A percentile compares a stretch with the other conserved stretches of the same genome.
Evolutionary conservation across 2,797 vertebrate species (phyloP).

Genomic region (Carduelis carduelis): DNA sequence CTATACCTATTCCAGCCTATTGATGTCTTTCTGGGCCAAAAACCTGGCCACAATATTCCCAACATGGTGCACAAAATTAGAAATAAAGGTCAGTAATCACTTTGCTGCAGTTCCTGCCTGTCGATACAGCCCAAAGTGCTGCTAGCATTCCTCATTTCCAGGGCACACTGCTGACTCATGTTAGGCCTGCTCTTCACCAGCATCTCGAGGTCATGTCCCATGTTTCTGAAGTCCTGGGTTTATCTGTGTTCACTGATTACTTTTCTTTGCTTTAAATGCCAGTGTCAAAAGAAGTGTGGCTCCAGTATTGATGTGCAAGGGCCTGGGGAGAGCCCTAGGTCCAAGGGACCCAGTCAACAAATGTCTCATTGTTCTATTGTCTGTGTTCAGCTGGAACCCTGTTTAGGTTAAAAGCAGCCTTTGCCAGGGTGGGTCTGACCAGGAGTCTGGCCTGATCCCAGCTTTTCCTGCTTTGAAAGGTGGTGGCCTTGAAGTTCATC

Average conservation of each 20-base stretch:
- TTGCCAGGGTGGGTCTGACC: neutral
- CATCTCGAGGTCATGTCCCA: neutral
- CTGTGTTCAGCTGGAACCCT: neutral
- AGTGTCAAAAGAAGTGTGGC: neutral
- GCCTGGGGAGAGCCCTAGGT: neutral
- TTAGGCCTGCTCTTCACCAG: neutral
- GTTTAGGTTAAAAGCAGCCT: neutral
- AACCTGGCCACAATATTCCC: neutral
- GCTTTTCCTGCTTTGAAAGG: conserved; percentile 69
- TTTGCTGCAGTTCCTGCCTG: neutral
- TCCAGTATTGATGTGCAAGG: neutral
- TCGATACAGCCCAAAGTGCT: neutral
- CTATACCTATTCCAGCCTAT: neutral
- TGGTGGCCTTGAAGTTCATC: conserved; percentile 96
- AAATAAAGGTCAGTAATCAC: neutral
- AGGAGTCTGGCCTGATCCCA: neutral
- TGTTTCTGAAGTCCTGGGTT: neutral
- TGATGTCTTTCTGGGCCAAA: neutral
- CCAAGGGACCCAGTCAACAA: neutral
- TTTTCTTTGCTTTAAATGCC: neutral
- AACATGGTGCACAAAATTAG: neutral
- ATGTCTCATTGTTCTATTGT: neutral
- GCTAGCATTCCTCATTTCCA: neutral
- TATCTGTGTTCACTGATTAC: neutral
- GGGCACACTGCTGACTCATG: rapidly evolving